Conservation (phyloP, 92 coral and sea anemone genomes). For the Epizoanthus ramosus region DNA sequence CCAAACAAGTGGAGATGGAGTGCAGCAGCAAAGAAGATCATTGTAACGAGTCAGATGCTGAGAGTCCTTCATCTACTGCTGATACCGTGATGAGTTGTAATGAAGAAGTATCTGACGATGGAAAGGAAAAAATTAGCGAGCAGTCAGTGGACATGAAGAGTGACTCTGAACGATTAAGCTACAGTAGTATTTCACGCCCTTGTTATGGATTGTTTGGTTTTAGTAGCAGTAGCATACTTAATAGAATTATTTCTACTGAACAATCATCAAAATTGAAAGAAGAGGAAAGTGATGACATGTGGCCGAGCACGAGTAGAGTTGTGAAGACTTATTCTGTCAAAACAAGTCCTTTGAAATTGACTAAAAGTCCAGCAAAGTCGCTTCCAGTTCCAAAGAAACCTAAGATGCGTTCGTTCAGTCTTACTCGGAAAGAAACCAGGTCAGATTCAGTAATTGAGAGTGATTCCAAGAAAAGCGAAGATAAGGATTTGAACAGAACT, state of each 20-base stretch:
- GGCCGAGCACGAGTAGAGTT: neutral
- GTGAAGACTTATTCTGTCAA: slow-evolving; percentile 11
- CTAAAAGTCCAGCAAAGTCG: neutral
- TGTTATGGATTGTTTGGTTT: slow-evolving; percentile 23
- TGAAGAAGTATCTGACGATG: neutral
- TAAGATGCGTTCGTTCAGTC: neutral
- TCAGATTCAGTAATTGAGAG: neutral
- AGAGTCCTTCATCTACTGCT: neutral
- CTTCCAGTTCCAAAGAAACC: neutral
- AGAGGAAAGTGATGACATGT: neutral
- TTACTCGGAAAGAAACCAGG: neutral
- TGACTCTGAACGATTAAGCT: slow-evolving; percentile 8
- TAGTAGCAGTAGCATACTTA: neutral
- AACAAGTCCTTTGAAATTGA: neutral
- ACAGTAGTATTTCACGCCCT: neutral
- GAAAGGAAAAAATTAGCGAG: neutral
- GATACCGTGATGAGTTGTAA: neutral
- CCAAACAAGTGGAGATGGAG: neutral
- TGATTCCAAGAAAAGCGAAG: neutral
- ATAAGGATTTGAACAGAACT: neutral
- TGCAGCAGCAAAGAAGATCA: neutral
- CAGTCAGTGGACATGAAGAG: neutral
- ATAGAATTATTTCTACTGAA: neutral
- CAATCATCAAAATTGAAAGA: neutral
- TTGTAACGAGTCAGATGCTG: neutral